Evolutionary conservation across 2,797 vertebrate species (phyloP), one percentile per base, ranked within the genome.

Genomic region (Tauraco hartlaubi): DNA sequence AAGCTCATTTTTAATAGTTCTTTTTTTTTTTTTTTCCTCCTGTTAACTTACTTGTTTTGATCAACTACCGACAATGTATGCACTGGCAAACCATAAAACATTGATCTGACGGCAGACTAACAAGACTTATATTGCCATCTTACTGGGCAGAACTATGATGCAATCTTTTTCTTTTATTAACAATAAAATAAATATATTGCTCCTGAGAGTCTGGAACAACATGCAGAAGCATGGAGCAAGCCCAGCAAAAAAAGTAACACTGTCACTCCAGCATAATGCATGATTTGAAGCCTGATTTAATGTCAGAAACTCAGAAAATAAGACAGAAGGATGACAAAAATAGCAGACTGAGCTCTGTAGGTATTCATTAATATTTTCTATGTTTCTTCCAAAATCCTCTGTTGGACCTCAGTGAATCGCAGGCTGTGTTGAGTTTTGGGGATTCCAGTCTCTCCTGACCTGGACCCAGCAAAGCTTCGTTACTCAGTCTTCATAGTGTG

Each of bases 111-210:
- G 59, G 23, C 55, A 92, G 77, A 56, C 58, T 91, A 84, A 62
- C 51, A 81, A 76, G 66, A 56, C 59, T 78, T 71, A 80, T 13
- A 61, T 51, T 90, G 33, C 16, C 82, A 48, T 66, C 35, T 82
- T 73, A 62, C 74, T 85, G 89, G 67, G 74, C 77, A 82, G 67
- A 90, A 69, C 51, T 66, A 58, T 76, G 67, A 82, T 79, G 51
- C 46, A 94, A 72, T 78, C 71, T 52, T 73, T 89, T 74, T 79
- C 16, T 39, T 93, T 93, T 95, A 85, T 82, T 89, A 89, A 58
- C 69, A 85, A 39, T 92, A 90, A 95, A 91, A 80, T 49, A 71
- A 81, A 92, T 73, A 55, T 55, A 89, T 93, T 87, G 52, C 63
- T 78, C 66, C 67, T 73, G 55, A 69, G 86, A 79, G 67, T 55